Evolutionary conservation across 1,140 invertebrate genomes (phyloP).

Genomic region (Octopus bimaculoides): DNA sequence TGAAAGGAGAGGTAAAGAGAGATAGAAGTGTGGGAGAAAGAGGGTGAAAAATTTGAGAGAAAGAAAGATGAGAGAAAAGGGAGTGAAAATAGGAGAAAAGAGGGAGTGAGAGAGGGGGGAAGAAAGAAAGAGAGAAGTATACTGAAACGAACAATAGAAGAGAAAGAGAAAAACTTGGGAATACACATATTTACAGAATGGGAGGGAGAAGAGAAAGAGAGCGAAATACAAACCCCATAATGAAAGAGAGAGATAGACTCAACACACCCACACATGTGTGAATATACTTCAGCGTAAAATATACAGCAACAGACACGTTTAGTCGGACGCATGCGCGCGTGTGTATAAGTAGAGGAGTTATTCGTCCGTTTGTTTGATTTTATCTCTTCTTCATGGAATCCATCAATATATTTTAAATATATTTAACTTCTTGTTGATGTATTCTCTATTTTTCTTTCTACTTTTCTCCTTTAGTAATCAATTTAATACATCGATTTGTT

Average conservation of each 20-base stretch:
- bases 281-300: too few relatives aligned
- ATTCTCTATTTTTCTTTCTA: too few relatives aligned
- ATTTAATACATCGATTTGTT: too few relatives aligned
- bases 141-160: not conserved
- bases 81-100: not conserved
- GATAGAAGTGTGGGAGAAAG: not conserved
- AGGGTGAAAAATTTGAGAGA: not conserved
- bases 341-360: too few relatives aligned
- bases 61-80: not conserved
- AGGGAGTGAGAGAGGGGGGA: not conserved
- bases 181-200: not conserved
- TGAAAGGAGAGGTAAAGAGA: constrained; percentile 8
- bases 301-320: too few relatives aligned
- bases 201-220: not conserved
- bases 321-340: too few relatives aligned
- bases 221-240: not conserved
- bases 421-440: too few relatives aligned
- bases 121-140: not conserved
- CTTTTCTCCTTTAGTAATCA: too few relatives aligned
- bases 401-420: too few relatives aligned
- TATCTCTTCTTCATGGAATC: too few relatives aligned
- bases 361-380: too few relatives aligned
- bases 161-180: not conserved
- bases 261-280: too few relatives aligned
- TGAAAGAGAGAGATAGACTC: not conserved